phyloP scores from a whole-genome alignment of 2,797 vertebrate genomes.

The Myotis pilosus region DNA sequence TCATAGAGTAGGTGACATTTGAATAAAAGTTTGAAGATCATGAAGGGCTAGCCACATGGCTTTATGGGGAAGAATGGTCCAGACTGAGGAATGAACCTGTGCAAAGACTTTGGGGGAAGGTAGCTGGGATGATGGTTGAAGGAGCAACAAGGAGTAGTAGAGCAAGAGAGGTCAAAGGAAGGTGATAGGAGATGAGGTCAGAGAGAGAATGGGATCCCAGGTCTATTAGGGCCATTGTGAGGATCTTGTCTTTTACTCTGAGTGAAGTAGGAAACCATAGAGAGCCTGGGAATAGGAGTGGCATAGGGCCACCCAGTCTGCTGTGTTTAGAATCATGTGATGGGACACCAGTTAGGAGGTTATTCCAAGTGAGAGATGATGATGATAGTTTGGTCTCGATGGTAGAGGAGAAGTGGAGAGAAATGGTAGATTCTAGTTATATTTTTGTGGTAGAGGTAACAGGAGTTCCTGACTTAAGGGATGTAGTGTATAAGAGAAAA shows the following conservation, averaged over 20 bases:
- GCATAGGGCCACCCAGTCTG: too few relatives aligned
- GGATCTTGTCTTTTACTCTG: neutral
- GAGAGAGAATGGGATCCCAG: neutral
- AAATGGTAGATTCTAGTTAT: neutral
- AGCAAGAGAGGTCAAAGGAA: neutral
- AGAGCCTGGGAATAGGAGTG: neutral
- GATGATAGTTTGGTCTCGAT: neutral
- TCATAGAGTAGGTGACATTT: neutral
- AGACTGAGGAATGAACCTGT: neutral
- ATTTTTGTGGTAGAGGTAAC: neutral
- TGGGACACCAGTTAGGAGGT: neutral
- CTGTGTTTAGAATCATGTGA: neutral
- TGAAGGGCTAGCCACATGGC: neutral
- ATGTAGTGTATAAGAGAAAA: neutral
- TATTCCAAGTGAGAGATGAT: neutral
- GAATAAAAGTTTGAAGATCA: neutral
- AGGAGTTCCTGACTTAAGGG: neutral
- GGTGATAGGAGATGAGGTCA: neutral
- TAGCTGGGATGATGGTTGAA: neutral
- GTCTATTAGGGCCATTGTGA: neutral
- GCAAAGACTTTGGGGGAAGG: neutral
- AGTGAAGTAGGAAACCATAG: neutral
- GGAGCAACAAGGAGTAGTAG: neutral
- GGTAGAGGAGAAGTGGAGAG: neutral
- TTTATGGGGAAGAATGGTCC: neutral